Conservation (phyloP, 2,113 vertebrate genomes). For the Stegastes partitus region DNA sequence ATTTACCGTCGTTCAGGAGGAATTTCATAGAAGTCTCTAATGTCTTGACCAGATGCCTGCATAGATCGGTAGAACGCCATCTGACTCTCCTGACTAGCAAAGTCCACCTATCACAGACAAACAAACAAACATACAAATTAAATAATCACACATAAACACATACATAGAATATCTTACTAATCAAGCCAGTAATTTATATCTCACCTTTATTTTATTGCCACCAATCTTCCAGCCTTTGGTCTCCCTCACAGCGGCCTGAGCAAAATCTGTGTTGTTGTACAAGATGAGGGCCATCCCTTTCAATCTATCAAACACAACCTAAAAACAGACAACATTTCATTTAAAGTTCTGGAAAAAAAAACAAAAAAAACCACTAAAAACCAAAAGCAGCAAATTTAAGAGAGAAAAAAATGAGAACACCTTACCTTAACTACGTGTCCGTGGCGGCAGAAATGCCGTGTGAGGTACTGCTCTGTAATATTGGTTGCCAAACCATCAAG, state of each 20-base stretch:
- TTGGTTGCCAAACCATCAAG: slow-evolving; percentile 96
- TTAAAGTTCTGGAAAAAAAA: neutral
- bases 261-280: slow-evolving; percentile 99
- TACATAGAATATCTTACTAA: neutral
- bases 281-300: slow-evolving; percentile 98
- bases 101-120: slow-evolving; percentile 89
- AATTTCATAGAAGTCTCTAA: slow-evolving; percentile 97
- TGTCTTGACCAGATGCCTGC: slow-evolving; percentile 98
- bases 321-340: slow-evolving; percentile 17
- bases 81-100: slow-evolving; percentile 98
- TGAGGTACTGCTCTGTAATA: slow-evolving; percentile 97
- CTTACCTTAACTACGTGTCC: slow-evolving; percentile 97
- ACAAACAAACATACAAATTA: neutral
- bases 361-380: neutral
- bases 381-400: neutral
- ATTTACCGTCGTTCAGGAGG: slow-evolving; percentile 92
- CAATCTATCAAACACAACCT: slow-evolving; percentile 98
- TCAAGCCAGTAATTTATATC: neutral
- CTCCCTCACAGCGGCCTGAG: slow-evolving; percentile 97
- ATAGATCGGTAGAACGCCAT: slow-evolving; percentile 97
- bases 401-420: neutral
- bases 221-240: slow-evolving; percentile 99
- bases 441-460: slow-evolving; percentile 96
- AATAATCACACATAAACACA: neutral
- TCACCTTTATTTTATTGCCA: slow-evolving; percentile 97